Evolutionary conservation across 2,113 vertebrate genomes (phyloP), one percentile per base, ranked within the genome.

Genomic region (Ibidorhyncha struthersii): DNA sequence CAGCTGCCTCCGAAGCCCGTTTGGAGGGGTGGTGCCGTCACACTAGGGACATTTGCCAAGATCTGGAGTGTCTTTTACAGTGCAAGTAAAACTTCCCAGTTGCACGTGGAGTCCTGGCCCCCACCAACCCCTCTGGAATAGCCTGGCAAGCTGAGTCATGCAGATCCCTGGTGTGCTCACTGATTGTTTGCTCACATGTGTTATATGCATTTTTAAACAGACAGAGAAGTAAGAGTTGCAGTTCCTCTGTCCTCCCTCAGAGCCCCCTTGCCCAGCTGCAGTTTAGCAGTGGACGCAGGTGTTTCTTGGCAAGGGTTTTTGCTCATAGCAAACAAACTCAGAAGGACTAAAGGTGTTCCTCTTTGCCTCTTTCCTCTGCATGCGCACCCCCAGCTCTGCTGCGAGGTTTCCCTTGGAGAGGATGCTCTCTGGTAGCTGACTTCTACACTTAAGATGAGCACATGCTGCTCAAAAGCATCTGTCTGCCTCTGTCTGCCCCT

Each of bases 141-240:
- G 74, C 34, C 49, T 77, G 77, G 62, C 27, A 65, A 93, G 43
- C 78, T 40, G 43, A 66, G 52, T 36, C 29, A 21, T 8, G 45
- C 43, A 61, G 49, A 72, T 88, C 43, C 52, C 70, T 87, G 62
- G 55, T 84, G 21, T 84, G 73, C 29, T 94, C 10, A 3, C 65
- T 74, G 63, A 41, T 8, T 1, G 1, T 40, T 55, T 12, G 26
- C 36, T 93, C 73, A 21, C 29, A 47, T 1, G 3, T 72, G n/a
- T 27, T 72, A 10, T 22, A 30, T 3, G 4, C 20, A 12, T 38
- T 83, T 69, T 67, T 27, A 3, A 20, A 38, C 76, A 89, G 61
- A 50, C 30, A 89, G n/a, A 82, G 20, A 92, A 67, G 23, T 27
- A 47, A 55, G 65, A 93, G 49, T 65, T 96, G 74, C 77, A 56